Evolutionary conservation across 2,797 vertebrate genomes (phyloP), one percentile per base, ranked within the genome.

Genomic region (Otolemur crassicaudatus): DNA sequence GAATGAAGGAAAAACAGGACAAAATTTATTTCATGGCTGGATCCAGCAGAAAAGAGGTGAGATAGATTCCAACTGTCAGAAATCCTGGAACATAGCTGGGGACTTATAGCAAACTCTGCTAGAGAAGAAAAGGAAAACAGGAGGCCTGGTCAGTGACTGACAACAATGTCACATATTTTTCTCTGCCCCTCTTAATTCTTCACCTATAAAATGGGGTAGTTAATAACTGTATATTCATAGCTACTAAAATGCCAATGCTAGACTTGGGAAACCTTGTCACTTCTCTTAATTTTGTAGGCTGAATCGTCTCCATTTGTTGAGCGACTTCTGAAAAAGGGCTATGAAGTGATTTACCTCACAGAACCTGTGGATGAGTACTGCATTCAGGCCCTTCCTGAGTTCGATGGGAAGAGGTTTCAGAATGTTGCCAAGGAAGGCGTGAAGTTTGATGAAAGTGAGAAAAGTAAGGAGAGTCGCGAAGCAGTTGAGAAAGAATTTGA

Each of bases 11-110:
- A 93, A 99, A 99, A 97, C 99, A 99, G 97, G 99, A 99, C 96
- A 99, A 99, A 98, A 99, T 99, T 97, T 99, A 99, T 96, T 99
- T 99, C 97, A 99, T 99, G 99, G 99, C 99, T 84, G 99, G 99
- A 72, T 98, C 99, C 96, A 99, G 98, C 98, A 99, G 99, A 96
- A 99, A 99, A 97, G 99, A 99, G 99, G 99, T 99, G 79, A 92
- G 97, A 22, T 23, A 20, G 25, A 60, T 7, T 90, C 40, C 0
- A 0, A 3, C 46, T 43, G 5, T 75, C n/a, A 1, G 29, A 37
- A 40, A 19, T 80, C 20, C 6, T 61, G 40, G 22, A 25, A 0
- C 49, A 19, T 14, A 46, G 16, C 58, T 86, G 16, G 17, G 63
- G 5, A 46, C 63, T 79, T n/a, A 23, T 0, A 67, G 53, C 70